These are phyloP conservation scores for Rhamphomyia laevipes DNA, from an alignment of 2,888 invertebrate species.

Conservation along the genomic window DNA sequence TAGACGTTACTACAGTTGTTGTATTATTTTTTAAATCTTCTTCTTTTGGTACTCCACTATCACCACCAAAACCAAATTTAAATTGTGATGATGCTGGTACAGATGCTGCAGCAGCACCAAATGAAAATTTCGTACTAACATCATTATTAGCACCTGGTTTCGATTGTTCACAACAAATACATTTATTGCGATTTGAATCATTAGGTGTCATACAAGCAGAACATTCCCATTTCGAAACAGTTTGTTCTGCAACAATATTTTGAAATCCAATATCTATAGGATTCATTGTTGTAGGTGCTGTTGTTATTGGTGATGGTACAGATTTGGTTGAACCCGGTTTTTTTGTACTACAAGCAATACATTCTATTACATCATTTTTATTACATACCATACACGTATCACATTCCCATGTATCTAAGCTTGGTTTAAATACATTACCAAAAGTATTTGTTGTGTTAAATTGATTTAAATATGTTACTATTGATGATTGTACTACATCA, in stretches of 20 bases:
- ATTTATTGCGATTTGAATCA: constrained; percentile 36
- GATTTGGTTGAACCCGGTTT: constrained; percentile 29
- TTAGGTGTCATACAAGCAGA: constrained; percentile 49
- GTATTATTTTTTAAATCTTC: constrained; percentile 14
- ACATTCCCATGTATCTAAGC: constrained; percentile 48
- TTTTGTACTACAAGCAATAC: constrained; percentile 43
- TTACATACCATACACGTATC: constrained; percentile 45
- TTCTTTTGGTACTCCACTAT: constrained; percentile 17
- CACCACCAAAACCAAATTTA: constrained; percentile 29
- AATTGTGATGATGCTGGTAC: constrained; percentile 22
- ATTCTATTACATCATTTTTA: constrained; percentile 35
- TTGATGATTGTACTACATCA: constrained; percentile 1
- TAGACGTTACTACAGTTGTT: constrained; percentile 8
- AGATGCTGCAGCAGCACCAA: constrained; percentile 22
- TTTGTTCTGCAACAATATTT: constrained; percentile 28
- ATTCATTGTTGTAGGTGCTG: constrained; percentile 10
- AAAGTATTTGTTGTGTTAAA: constrained; percentile 24
- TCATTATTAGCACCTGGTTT: constrained; percentile 36
- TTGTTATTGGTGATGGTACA: constrained; percentile 7
- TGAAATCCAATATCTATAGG: constrained; percentile 31
- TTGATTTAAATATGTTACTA: background rate
- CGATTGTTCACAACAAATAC: constrained; percentile 46
- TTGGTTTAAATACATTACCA: constrained; percentile 41
- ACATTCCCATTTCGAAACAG: constrained; percentile 46
- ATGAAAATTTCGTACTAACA: constrained; percentile 22